Base-by-base conservation (phyloP, 2,797 vertebrate species). In the Sus cebifrons region DNA sequence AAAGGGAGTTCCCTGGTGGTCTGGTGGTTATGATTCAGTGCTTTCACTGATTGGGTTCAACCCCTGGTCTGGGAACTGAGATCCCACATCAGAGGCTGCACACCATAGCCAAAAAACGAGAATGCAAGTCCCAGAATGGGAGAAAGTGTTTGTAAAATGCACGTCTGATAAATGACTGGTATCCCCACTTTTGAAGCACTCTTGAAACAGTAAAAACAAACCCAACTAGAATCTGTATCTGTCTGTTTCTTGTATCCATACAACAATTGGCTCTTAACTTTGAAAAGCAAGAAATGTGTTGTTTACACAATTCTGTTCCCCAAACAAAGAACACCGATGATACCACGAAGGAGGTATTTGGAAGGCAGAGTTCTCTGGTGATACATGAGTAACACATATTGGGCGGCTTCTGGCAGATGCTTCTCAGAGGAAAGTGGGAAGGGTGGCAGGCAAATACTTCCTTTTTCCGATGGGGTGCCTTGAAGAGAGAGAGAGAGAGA, bases 111-210 rank as follows among this genome's bases (percentile, higher is more conserved):
- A 87, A 67, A 75, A 86, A 86, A 60, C 49, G 10, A 71, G 36
- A 75, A 71, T 17, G 40, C 12, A 86, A 71, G 18, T 14, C 16
- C 52, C 32, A 49, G 27, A 79, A 1, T 27, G 44, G n/a, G 40
- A 71, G n/a, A 73, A 89, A 86, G 40, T 83, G 70, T 65, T 83
- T 89, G 52, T 54, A 92, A 92, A 93, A n/a, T 18, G 58, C 0
- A 0, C 7, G 17, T 71, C 29, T 71, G n/a, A 52, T 92, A 68
- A 92, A 64, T 29, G 40, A 75, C 5, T 54, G 36, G 27, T 40
- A 40, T 85, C 18, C 8, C 92, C 70, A 71, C 73, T 87, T 36
- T 73, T 1, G 21, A n/a, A 86, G 65, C 64, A 52, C 5, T 21
- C 68, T 75, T 65, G 70, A 88, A 91, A 29, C 9, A 86, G 56